phyloP scores from a whole-genome alignment of 2,888 invertebrate species.

The Copidosoma aretas region DNA sequence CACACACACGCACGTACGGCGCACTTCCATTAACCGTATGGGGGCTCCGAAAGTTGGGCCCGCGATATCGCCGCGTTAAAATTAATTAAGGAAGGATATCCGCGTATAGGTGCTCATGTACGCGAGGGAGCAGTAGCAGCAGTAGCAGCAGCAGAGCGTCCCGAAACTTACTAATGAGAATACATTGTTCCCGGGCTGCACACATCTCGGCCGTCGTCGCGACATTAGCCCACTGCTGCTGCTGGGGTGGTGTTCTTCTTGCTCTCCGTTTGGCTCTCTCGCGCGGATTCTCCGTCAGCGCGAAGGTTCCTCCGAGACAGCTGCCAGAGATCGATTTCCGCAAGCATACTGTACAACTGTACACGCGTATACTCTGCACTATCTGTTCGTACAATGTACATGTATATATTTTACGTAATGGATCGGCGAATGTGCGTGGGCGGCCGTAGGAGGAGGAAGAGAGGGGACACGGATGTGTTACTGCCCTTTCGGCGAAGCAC shows the following conservation, averaged over 20 bases:
- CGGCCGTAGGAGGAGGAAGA: too few relatives aligned
- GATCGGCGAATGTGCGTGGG: too few relatives aligned
- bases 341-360: too few relatives aligned
- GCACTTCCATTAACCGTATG: too few relatives aligned
- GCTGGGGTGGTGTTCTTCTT: neutral
- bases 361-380: too few relatives aligned
- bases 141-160: neutral
- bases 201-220: neutral
- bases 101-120: neutral
- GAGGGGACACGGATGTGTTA: too few relatives aligned
- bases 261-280: neutral
- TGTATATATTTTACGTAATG: too few relatives aligned
- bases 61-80: constrained; percentile 39
- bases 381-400: too few relatives aligned
- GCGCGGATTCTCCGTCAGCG: neutral
- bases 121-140: too few relatives aligned
- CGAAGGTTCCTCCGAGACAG: neutral
- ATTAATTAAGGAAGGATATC: constrained; percentile 46
- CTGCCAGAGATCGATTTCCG: neutral
- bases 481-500: too few relatives aligned
- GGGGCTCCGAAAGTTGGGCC: constrained; percentile 37
- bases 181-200: constrained; percentile 33
- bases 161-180: constrained; percentile 45
- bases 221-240: too few relatives aligned
- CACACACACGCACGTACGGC: too few relatives aligned